Percentiles rank a stretch among this genome's conserved stretches.
phyloP scores from a whole-genome alignment of 1,140 invertebrate genomes.

The Drosophila bocqueti region DNA sequence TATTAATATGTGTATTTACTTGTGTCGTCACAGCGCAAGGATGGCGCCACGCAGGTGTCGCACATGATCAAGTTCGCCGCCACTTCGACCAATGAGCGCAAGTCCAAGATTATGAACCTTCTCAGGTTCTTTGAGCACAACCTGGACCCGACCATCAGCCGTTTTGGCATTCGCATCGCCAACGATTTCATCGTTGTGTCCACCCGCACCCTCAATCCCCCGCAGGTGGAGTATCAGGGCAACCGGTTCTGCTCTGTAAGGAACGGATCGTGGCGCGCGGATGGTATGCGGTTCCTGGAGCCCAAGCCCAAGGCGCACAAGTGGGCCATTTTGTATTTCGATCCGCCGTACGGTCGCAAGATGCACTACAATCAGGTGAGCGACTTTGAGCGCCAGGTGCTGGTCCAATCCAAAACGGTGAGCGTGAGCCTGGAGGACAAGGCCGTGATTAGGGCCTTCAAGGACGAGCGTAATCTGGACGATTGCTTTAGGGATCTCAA shows the following conservation, averaged over 20 bases:
- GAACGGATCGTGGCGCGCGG: constrained; percentile 71
- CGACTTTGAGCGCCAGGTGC: constrained; percentile 25
- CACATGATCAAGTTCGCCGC: constrained; percentile 89
- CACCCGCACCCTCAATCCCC: constrained; percentile 87
- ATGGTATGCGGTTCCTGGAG: constrained; percentile 37
- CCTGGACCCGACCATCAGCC: constrained; percentile 85
- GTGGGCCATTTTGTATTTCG: constrained; percentile 64
- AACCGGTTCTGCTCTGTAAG: constrained; percentile 2
- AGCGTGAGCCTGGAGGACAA: constrained; percentile 35
- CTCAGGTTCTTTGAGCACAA: constrained; percentile 86
- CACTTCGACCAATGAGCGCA: constrained; percentile 87
- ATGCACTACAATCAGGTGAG: constrained; percentile 24
- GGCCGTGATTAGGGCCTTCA: constrained; percentile 39
- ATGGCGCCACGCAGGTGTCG: constrained; percentile 86
- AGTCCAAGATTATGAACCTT: constrained; percentile 88
- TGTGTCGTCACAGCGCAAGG: constrained; percentile 76
- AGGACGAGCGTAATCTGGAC: constrained; percentile 45
- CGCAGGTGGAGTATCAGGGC: constrained; percentile 85
- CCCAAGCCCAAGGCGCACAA: constrained; percentile 52
- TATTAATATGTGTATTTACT: neutral
- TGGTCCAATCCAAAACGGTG: neutral
- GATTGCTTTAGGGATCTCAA: constrained; percentile 52
- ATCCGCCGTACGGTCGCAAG: neutral
- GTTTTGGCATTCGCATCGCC: constrained; percentile 87
- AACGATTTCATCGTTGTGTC: constrained; percentile 86